These are phyloP conservation scores for Agonopterix subpropinquella DNA, from an alignment of 2,888 invertebrate genomes.

Conservation along the genomic window DNA sequence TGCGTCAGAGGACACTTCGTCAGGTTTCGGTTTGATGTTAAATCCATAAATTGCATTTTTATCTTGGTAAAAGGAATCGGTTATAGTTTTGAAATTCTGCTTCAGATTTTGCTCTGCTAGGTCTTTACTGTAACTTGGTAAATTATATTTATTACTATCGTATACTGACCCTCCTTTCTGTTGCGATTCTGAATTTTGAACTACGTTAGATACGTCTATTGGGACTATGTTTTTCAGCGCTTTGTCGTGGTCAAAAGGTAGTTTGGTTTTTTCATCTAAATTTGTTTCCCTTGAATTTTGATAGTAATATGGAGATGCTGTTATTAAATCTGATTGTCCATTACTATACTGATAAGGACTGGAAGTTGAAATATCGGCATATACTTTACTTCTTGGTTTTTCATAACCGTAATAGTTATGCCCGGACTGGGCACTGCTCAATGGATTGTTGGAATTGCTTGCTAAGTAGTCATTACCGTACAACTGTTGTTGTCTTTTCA, in stretches of 20 bases:
- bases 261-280: constrained; percentile 44
- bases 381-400: constrained; percentile 39
- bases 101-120: constrained; percentile 42
- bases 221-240: constrained; percentile 67
- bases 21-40: constrained; percentile 53
- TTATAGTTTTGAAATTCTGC: constrained; percentile 48
- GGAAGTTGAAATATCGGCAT: constrained; percentile 27
- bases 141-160: constrained; percentile 33
- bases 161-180: constrained; percentile 25
- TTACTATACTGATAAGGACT: constrained; percentile 33
- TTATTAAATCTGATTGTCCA: constrained; percentile 47
- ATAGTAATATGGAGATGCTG: constrained; percentile 49
- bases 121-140: constrained; percentile 44
- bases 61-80: constrained; percentile 61
- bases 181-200: constrained; percentile 44
- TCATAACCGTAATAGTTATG: constrained; percentile 33
- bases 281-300: constrained; percentile 37
- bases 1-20: constrained; percentile 37
- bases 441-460: constrained; percentile 22
- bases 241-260: constrained; percentile 65
- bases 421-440: constrained; percentile 16
- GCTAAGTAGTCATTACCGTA: constrained; percentile 32
- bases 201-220: constrained; percentile 63
- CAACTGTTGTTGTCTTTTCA: constrained; percentile 44
- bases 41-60: constrained; percentile 55